Evolutionary conservation across 2,888 invertebrate species (phyloP), one percentile per base, ranked within the genome.

Genomic region (Tinea pellionella): DNA sequence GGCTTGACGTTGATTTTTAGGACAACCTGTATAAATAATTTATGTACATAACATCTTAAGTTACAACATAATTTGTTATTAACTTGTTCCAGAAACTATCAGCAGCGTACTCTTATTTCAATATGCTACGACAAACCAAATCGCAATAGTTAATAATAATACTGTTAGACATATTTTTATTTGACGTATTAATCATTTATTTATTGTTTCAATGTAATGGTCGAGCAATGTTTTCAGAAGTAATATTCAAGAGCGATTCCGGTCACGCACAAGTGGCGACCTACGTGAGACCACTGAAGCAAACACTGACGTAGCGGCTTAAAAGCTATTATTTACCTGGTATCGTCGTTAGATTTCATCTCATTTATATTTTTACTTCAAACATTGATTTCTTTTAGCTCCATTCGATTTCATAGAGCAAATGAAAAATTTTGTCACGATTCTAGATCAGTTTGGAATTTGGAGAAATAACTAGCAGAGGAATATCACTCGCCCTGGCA

Each of bases 21-120:
- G n/a, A n/a, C n/a, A n/a, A n/a, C n/a, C n/a, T n/a, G n/a, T n/a
- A n/a, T n/a, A n/a, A n/a, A n/a, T n/a, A n/a, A n/a, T n/a, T n/a
- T n/a, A n/a, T n/a, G n/a, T n/a, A n/a, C n/a, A n/a, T n/a, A n/a
- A n/a, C n/a, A n/a, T n/a, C 4, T 30, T 30, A 30, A 7, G 30
- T 7, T 30, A 9, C 4, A 30, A 30, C 9, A 12, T 2, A 37
- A 12, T 2, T 12, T 37, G 37, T 12, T 6, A 37, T n/a, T 37
- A 37, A 37, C 64, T 63, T 60, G 30, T 79, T 78, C 59, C 76
- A 80, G 80, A 78, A 75, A 71, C 72, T 80, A 68, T 63, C 73
- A 4, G 69, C 75, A 2, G 77, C 80, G 0, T 81, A 81, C 66
- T 74, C 78, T 0, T 68, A 68, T 19, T 82, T 79, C 64, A 80